Percentiles rank a stretch among this genome's conserved stretches.
Evolutionary conservation across 2,888 invertebrate genomes (phyloP).

Genomic region (Pollenia amentaria): DNA sequence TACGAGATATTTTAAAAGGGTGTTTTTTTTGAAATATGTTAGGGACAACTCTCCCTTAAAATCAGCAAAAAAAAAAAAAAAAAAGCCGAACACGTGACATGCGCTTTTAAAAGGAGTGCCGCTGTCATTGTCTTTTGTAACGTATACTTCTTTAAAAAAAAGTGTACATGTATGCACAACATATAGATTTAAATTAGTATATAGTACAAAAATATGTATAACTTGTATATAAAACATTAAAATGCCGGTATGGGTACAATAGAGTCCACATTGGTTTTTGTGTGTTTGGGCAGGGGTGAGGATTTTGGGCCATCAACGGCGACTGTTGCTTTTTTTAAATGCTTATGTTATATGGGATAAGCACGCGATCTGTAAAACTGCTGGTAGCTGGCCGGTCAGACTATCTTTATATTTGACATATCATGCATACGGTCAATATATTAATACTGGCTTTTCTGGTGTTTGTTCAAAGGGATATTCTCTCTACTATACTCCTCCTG

Average conservation of each 20-base stretch:
- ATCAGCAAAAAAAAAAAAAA: slow-evolving; percentile 11
- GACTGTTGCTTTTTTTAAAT: slow-evolving; percentile 69
- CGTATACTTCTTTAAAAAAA: slow-evolving; percentile 29
- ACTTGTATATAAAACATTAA: slow-evolving; percentile 36
- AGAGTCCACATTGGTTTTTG: slow-evolving; percentile 26
- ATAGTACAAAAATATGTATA: slow-evolving; percentile 71
- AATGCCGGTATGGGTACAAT: slow-evolving; percentile 66
- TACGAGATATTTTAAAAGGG: slow-evolving; percentile 28
- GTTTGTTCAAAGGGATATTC: slow-evolving; percentile 31
- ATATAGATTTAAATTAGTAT: slow-evolving; percentile 56
- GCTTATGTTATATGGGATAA: slow-evolving; percentile 22
- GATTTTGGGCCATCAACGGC: slow-evolving; percentile 47
- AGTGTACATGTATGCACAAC: slow-evolving; percentile 4
- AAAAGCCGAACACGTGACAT: slow-evolving; percentile 65
- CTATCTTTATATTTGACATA: slow-evolving; percentile 45
- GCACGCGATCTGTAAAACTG: slow-evolving; percentile 58
- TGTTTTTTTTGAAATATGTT: slow-evolving; percentile 33
- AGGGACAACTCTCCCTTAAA: slow-evolving; percentile 16
- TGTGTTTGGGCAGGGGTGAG: slow-evolving; percentile 31
- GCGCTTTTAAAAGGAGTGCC: slow-evolving; percentile 72
- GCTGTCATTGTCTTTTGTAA: slow-evolving; percentile 45
- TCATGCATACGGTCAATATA: slow-evolving; percentile 57
- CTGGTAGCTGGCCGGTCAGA: slow-evolving; percentile 27
- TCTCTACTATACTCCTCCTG: slow-evolving; percentile 9
- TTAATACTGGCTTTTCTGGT: slow-evolving; percentile 23